These are phyloP conservation scores for Dysdera silvatica DNA, from an alignment of 1,140 invertebrate genomes.

Conservation along the genomic window DNA sequence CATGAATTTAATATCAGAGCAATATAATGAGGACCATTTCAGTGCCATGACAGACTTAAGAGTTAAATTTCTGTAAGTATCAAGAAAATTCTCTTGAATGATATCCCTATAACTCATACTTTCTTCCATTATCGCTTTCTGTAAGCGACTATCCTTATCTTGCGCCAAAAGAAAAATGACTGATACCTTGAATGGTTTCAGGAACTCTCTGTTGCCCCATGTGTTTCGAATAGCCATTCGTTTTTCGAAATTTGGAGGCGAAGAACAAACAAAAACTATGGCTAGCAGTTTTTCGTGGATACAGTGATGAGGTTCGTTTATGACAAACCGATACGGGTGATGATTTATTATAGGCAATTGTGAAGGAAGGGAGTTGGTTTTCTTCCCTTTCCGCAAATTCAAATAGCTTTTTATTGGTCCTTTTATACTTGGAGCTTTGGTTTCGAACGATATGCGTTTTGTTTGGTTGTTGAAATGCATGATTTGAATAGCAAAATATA, in stretches of 20 bases:
- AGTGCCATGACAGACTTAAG: conserved; percentile 13
- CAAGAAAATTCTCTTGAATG: conserved; percentile 18
- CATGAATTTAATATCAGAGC: conserved; percentile 36
- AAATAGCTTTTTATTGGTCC: too few species aligned
- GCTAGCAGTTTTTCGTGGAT: background rate
- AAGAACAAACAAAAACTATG: conserved; percentile 1
- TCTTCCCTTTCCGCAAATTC: too few species aligned
- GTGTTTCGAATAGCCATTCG: conserved; percentile 47
- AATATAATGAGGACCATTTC: conserved; percentile 58
- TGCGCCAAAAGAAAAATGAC: conserved; percentile 4
- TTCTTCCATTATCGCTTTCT: conserved; percentile 3
- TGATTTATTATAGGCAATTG: too few species aligned
- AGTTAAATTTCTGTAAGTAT: conserved; percentile 22
- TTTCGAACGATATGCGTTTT: too few species aligned
- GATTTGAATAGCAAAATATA: too few species aligned
- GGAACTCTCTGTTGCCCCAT: conserved; percentile 49
- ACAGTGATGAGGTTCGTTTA: background rate
- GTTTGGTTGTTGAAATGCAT: too few species aligned
- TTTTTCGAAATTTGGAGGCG: background rate
- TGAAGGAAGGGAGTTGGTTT: too few species aligned
- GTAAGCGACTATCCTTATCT: background rate
- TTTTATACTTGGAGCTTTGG: too few species aligned
- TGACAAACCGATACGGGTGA: background rate
- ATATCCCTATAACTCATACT: conserved; percentile 37
- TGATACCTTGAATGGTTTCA: background rate